Conservation (phyloP, 64 coral and sea anemone species). For the Trachythela sp. region DNA sequence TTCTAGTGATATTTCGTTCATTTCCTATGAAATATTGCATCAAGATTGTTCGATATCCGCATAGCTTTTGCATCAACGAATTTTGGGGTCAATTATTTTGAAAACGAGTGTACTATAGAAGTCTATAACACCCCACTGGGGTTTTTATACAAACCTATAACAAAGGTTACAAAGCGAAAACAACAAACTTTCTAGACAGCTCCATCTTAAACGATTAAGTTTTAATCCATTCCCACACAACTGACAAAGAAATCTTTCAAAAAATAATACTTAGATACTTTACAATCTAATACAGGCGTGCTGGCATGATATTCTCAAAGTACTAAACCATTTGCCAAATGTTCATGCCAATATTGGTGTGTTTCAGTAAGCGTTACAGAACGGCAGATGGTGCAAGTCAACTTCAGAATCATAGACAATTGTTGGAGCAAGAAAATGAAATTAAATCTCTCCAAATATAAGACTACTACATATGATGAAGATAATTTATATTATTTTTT, state of each 20-base stretch:
- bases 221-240: not conserved
- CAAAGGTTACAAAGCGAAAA: not conserved
- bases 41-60: not conserved
- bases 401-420: too few species aligned
- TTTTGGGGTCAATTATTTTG: not conserved
- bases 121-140: not conserved
- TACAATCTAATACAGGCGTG: not conserved
- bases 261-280: not conserved
- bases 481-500: too few species aligned
- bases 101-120: not conserved
- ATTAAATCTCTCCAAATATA: too few species aligned
- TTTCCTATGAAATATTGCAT: not conserved
- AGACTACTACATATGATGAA: too few species aligned
- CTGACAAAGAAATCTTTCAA: not conserved
- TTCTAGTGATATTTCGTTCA: too few species aligned
- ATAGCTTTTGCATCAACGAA: not conserved
- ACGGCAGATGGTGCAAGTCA: too few species aligned
- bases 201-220: not conserved
- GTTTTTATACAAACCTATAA: not conserved
- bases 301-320: not conserved
- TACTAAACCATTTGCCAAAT: not conserved
- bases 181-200: not conserved
- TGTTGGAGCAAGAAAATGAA: too few species aligned
- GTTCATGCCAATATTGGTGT: not conserved
- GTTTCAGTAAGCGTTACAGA: too few species aligned